phyloP scores from a whole-genome alignment of 2,113 vertebrate genomes.

The Microcebus griseorufus region DNA sequence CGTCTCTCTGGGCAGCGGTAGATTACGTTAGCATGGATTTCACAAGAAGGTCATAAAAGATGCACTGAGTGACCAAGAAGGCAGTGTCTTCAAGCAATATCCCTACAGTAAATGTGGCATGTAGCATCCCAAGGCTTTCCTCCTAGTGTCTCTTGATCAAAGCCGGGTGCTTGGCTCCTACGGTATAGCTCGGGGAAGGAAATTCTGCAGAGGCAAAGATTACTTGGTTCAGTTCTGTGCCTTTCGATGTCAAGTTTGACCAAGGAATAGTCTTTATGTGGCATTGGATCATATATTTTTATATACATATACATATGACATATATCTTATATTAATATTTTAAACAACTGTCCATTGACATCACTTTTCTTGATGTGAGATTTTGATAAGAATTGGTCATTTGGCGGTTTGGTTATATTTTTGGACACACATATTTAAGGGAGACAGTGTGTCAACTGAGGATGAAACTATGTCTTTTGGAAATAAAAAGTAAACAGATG shows the following conservation, averaged over 20 bases:
- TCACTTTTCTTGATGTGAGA: neutral
- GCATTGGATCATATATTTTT: neutral
- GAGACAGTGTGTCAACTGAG: neutral
- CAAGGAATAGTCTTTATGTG: neutral
- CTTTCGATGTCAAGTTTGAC: neutral
- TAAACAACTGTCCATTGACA: neutral
- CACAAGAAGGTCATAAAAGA: neutral
- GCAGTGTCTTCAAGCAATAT: neutral
- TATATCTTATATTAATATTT: neutral
- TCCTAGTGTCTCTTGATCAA: constrained; percentile 6
- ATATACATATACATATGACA: neutral
- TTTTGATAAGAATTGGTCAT: constrained; percentile 24
- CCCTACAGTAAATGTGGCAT: neutral
- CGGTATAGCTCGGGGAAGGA: neutral
- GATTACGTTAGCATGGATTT: constrained; percentile 28
- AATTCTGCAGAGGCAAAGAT: neutral
- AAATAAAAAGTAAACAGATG: neutral
- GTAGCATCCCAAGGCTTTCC: neutral
- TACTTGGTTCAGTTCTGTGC: neutral
- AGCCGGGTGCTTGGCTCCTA: neutral
- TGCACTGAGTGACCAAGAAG: neutral
- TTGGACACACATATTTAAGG: neutral
- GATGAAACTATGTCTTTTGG: neutral
- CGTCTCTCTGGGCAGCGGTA: neutral
- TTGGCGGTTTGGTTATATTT: constrained; percentile 3